Conservation (phyloP, 2,888 invertebrate species). For the Macropis europaea region DNA sequence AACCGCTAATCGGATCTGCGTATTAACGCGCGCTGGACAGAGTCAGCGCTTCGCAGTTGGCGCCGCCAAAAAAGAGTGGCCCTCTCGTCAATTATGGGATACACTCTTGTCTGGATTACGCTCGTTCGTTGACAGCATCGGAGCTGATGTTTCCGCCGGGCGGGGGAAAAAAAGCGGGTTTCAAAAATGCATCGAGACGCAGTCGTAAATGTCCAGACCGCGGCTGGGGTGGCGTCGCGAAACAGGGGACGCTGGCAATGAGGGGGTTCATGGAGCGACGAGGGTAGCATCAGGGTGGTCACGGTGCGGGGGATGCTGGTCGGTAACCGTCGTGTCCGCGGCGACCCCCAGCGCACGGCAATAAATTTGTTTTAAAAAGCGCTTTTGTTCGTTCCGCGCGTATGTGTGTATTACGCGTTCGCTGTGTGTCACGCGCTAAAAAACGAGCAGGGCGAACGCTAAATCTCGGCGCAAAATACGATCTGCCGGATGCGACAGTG, state of each 20-base stretch:
- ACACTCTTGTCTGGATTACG: conserved; percentile 50
- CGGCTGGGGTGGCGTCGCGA: conserved; percentile 38
- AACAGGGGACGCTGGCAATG: conserved; percentile 23
- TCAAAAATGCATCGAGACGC: conserved; percentile 63
- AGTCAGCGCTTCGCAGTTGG: conserved; percentile 35
- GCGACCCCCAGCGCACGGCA: conserved; percentile 55
- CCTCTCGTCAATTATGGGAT: conserved; percentile 35
- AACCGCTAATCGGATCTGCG: conserved; percentile 24
- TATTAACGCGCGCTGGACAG: conserved; percentile 1
- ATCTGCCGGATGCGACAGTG: conserved; percentile 12
- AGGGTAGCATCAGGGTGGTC: conserved; percentile 21
- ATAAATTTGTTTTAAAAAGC: conserved; percentile 75
- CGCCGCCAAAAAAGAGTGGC: conserved; percentile 33
- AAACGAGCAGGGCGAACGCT: conserved; percentile 32
- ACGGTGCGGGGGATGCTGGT: conserved; percentile 15
- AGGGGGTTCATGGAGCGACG: conserved; percentile 13
- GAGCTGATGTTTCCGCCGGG: conserved; percentile 49
- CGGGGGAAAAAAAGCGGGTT: conserved; percentile 37
- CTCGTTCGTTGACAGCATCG: conserved; percentile 25
- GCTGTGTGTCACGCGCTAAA: conserved; percentile 36
- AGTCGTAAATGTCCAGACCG: conserved; percentile 63
- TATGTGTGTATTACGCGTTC: conserved; percentile 42
- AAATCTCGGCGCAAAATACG: conserved; percentile 56
- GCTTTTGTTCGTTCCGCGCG: conserved; percentile 64
- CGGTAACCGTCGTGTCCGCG: conserved; percentile 63